A percentile compares a stretch with the other conserved stretches of the same genome.
Evolutionary conservation across 1,140 invertebrate genomes (phyloP).

Genomic region (Palaemon carinicauda): DNA sequence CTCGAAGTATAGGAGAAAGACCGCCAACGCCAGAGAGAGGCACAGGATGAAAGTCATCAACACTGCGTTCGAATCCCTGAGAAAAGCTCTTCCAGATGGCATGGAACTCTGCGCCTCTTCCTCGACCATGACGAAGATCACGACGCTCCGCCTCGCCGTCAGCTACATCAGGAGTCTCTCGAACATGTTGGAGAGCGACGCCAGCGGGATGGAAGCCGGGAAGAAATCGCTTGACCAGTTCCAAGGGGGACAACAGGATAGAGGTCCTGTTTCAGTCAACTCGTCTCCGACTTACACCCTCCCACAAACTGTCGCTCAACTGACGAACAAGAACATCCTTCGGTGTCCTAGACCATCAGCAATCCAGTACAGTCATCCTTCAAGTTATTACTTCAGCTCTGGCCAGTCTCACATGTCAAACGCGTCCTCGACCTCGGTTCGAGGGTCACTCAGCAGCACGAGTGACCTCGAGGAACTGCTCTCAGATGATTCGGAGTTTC

Average conservation of each 20-base stretch:
- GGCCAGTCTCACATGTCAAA: background rate
- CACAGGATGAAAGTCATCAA: slow-evolving; percentile 88
- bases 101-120: slow-evolving; percentile 61
- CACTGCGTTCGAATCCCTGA: slow-evolving; percentile 81
- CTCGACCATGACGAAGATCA: slow-evolving; percentile 87
- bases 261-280: background rate
- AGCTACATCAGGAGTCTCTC: slow-evolving; percentile 80
- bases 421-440: background rate
- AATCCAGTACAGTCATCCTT: background rate
- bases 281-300: background rate
- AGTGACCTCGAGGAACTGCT: slow-evolving; percentile 33
- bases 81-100: slow-evolving; percentile 75
- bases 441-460: slow-evolving; percentile 16
- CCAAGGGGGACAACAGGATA: background rate
- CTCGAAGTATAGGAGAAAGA: slow-evolving; percentile 87
- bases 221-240: background rate
- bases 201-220: background rate
- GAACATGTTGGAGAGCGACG: slow-evolving; percentile 64
- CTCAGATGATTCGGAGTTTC: slow-evolving; percentile 24
- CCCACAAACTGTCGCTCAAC: background rate
- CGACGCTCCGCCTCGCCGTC: slow-evolving; percentile 83
- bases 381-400: slow-evolving; percentile 3
- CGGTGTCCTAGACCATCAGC: background rate
- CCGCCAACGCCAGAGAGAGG: slow-evolving; percentile 85
- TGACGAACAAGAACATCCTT: background rate